Base-by-base conservation (phyloP, 1,140 invertebrate genomes). In the Euura lappo region DNA sequence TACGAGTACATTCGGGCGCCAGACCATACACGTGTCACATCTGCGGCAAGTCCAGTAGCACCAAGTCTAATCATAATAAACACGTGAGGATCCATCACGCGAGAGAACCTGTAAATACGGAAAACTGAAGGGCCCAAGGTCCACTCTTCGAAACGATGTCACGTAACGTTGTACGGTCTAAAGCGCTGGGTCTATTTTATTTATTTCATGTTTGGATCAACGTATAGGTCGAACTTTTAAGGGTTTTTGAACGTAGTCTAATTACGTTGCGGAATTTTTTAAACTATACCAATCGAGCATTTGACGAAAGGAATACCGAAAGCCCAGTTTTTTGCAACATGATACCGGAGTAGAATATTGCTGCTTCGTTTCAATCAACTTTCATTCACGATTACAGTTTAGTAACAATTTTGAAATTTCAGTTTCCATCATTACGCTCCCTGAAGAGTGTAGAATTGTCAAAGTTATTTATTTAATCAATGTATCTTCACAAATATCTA, bases 51-150 rank as follows among this genome's bases (percentile, higher is more conserved):
- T 93, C 93, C 10, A 95, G 94, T 44, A 93, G 93, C 76, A 96
- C 94, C 45, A 96, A 96, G 86, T 95, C 94, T 44, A 96, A 96
- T 88, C 94, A 96, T 79, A 95, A 96, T 81, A 95, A 96, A 83
- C 94, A 96, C 83, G 90, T 96, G 60, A 93, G 94, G 83, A 96
- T 96, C 78, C 95, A 96, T 86, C 94, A 96, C 87, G 94, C 94
- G 47, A 88, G 94, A 51, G 94, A 96, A 83, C 93, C 94, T 28
- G 91, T 96, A 72, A 95, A 93, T 76, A 94, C 94, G 6, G 95
- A 96, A 84, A 93, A 93, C 83, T 96, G 92, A 90, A 71, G 44
- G 51, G 28, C 66, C 66, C 66, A 28, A 68, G 66, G 66, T 68
- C 66, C 44, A 68, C 8, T 28, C 28, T 68, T 44, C 42, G 66